phyloP scores from a whole-genome alignment of 2,113 vertebrate genomes.

The Pygoscelis adeliae region DNA sequence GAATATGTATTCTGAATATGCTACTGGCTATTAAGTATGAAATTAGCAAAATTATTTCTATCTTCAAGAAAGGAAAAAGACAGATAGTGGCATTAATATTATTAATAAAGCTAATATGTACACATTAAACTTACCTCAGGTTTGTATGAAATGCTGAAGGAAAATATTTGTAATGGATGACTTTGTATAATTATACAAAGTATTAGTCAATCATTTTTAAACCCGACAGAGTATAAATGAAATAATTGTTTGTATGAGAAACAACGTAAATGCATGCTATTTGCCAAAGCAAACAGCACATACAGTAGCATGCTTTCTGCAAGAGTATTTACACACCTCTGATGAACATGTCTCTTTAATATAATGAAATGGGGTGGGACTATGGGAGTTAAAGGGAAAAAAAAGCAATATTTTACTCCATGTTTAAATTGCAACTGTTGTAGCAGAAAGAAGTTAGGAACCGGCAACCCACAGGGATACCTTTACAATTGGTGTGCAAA shows the following conservation, averaged over 20 bases:
- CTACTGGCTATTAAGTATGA: neutral
- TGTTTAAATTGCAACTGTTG: neutral
- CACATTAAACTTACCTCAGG: neutral
- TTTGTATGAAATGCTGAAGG: neutral
- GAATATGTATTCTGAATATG: neutral
- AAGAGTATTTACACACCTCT: neutral
- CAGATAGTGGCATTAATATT: neutral
- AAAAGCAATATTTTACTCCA: neutral
- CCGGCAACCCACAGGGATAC: neutral
- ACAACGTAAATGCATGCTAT: neutral
- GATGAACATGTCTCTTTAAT: neutral
- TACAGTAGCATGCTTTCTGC: neutral
- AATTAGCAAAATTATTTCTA: conserved; percentile 11
- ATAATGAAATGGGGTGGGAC: neutral
- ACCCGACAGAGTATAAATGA: neutral
- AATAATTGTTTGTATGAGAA: neutral
- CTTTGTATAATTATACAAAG: neutral
- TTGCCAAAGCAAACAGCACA: conserved; percentile 3
- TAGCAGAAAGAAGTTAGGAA: neutral
- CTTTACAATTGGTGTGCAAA: neutral
- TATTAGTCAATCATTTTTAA: neutral
- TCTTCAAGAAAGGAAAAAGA: neutral
- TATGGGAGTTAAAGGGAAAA: neutral
- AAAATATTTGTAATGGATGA: neutral
- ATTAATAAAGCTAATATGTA: neutral